phyloP scores from a whole-genome alignment of 30 jellyfish, hydroid and myxozoan species.

The Hydractinia echinata region DNA sequence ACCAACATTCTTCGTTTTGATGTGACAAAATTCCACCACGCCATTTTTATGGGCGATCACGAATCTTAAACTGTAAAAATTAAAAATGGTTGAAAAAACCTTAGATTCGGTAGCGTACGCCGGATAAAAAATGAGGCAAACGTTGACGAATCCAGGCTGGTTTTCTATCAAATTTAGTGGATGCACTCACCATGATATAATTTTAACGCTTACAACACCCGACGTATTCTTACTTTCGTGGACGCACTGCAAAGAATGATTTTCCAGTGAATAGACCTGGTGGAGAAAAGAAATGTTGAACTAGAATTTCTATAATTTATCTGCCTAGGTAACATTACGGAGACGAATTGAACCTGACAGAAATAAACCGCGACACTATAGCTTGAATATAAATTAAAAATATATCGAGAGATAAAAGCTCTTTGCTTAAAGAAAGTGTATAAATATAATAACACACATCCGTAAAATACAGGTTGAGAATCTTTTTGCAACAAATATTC shows the following conservation, averaged over 20 bases:
- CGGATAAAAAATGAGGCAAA: neutral
- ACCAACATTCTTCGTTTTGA: conserved; percentile 2
- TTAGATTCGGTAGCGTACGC: neutral
- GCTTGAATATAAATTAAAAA: no score
- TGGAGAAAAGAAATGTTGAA: neutral
- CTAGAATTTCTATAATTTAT: no score
- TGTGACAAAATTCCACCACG: conserved; percentile 29
- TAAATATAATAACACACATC: no score
- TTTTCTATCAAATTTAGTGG: neutral
- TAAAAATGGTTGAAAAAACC: neutral
- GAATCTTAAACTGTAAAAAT: conserved; percentile 24
- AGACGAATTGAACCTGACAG: no score
- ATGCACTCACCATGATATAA: conserved; percentile 24
- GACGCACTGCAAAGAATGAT: conserved; percentile 19
- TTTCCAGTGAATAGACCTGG: conserved; percentile 30
- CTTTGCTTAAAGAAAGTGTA: no score
- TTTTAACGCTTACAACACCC: conserved; percentile 25
- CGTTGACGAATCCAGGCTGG: no score
- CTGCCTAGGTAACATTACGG: no score
- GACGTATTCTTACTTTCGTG: conserved; percentile 13
- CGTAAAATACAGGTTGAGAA: no score
- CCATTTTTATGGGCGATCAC: conserved; percentile 35
- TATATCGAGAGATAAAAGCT: no score
- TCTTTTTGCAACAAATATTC: no score
- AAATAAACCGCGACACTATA: no score